A percentile compares a stretch with the other conserved stretches of the same genome.
phyloP scores from a whole-genome alignment of 2,888 invertebrate species.

The Orthosia cruda region DNA sequence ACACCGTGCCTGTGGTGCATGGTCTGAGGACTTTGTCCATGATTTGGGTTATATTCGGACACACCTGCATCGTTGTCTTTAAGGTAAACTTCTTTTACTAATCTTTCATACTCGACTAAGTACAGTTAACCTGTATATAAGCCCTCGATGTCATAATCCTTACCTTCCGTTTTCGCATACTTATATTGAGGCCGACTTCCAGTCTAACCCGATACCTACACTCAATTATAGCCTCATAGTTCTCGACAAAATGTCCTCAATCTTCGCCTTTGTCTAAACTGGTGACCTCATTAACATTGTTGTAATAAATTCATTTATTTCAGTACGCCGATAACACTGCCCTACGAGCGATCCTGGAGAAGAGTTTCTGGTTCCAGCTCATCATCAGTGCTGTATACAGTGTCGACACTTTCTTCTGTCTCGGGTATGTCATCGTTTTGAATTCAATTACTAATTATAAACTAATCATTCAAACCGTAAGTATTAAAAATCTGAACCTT shows the following conservation, averaged over 20 bases:
- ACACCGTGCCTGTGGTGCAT: conserved; percentile 95
- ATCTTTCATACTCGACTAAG: neutral
- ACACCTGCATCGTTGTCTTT: conserved; percentile 95
- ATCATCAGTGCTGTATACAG: conserved; percentile 95
- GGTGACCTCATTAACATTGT: neutral
- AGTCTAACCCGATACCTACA: no score
- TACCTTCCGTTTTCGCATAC: no score
- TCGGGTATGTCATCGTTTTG: conserved; percentile 85
- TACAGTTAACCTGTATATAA: no score
- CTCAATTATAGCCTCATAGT: no score
- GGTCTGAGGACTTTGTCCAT: conserved; percentile 93
- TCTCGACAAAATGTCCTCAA: no score
- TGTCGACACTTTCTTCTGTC: conserved; percentile 96
- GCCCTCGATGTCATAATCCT: no score
- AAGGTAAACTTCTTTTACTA: conserved; percentile 85
- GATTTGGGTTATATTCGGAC: conserved; percentile 94
- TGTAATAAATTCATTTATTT: conserved; percentile 44
- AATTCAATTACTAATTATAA: neutral
- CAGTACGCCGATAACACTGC: conserved; percentile 96
- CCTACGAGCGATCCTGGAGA: conserved; percentile 93
- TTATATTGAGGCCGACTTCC: no score
- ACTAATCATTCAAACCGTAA: neutral
- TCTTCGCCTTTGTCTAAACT: neutral
- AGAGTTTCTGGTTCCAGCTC: conserved; percentile 95
- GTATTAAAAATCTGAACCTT: no score